phyloP scores from a whole-genome alignment of 2,113 vertebrate genomes.

The Ancistrus triradiatus region DNA sequence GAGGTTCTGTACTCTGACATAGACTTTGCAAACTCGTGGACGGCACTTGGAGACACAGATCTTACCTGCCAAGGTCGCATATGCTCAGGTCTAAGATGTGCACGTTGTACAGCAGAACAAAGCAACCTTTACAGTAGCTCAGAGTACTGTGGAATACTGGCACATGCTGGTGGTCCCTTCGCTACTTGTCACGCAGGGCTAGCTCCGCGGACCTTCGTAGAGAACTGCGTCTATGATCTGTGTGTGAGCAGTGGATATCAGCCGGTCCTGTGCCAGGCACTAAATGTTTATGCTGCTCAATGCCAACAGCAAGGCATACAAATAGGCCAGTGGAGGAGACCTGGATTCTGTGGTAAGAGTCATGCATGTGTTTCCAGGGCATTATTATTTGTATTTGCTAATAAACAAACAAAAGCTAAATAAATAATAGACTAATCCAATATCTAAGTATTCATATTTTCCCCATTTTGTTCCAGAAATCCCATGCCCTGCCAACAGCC shows the following conservation, averaged over 20 bases:
- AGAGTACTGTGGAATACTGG: constrained; percentile 53
- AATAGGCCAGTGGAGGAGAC: constrained; percentile 53
- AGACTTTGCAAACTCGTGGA: constrained; percentile 53
- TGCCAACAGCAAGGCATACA: constrained; percentile 54
- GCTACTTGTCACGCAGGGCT: constrained; percentile 42
- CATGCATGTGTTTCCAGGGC: too few relatives aligned
- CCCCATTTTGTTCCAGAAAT: too few relatives aligned
- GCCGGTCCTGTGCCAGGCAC: constrained; percentile 55
- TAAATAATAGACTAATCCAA: too few relatives aligned
- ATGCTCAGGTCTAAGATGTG: constrained; percentile 51
- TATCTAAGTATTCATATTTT: too few relatives aligned
- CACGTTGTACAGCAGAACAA: constrained; percentile 31
- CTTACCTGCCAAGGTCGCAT: constrained; percentile 32
- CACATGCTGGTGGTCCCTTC: constrained; percentile 54
- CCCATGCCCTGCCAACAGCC: too few relatives aligned
- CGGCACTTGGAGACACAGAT: too few relatives aligned
- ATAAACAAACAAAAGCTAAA: too few relatives aligned
- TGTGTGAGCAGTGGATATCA: constrained; percentile 52
- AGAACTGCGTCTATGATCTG: constrained; percentile 58
- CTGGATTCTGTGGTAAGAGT: constrained; percentile 62
- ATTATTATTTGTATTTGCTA: too few relatives aligned
- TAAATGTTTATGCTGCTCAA: constrained; percentile 49
- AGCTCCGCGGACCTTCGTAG: constrained; percentile 34
- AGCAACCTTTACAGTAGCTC: constrained; percentile 29
- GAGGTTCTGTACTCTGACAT: constrained; percentile 49